phyloP scores from a whole-genome alignment of 2,797 vertebrate genomes.

The Lepilemur ruficaudatus region DNA sequence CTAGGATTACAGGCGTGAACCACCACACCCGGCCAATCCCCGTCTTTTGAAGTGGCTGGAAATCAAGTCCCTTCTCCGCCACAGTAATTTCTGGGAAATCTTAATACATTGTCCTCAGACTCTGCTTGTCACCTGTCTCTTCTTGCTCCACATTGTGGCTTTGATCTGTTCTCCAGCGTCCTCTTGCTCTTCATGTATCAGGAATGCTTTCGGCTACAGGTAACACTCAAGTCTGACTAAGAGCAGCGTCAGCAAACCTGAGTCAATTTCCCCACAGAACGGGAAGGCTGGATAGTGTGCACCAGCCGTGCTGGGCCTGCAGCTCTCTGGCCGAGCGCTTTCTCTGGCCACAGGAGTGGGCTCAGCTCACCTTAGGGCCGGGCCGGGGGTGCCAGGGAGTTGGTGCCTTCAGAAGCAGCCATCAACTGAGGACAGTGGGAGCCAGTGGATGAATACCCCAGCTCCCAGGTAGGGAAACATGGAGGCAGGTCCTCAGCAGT shows the following conservation, averaged over 20 bases:
- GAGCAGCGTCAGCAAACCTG: background rate
- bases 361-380: background rate
- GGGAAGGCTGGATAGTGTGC: background rate
- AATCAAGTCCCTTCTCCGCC: background rate
- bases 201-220: background rate
- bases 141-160: background rate
- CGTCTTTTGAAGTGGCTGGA: background rate
- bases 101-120: background rate
- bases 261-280: background rate
- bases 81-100: background rate
- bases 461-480: background rate
- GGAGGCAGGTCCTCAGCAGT: background rate
- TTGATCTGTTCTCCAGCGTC: background rate
- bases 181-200: background rate
- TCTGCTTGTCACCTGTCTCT: background rate
- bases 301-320: fast-evolving
- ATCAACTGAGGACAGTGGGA: background rate
- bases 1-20: no score
- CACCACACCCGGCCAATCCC: background rate
- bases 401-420: background rate
- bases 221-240: background rate
- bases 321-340: background rate
- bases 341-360: background rate
- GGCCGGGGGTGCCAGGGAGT: background rate
- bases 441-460: background rate